phyloP scores from a whole-genome alignment of 2,888 invertebrate genomes.

The Thysanoteuthis rhombus region DNA sequence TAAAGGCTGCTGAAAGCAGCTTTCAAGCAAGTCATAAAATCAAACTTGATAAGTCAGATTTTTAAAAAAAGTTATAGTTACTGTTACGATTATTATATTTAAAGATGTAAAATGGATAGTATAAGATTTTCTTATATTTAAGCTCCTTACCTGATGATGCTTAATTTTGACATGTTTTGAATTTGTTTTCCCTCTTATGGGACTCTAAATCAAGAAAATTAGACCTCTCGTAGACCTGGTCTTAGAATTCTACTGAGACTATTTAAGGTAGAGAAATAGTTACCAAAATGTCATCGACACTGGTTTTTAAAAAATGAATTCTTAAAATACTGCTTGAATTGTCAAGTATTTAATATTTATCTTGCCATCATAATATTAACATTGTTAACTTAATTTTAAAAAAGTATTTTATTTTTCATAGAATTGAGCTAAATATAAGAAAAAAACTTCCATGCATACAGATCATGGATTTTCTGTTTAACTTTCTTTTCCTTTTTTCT shows the following conservation, averaged over 20 bases:
- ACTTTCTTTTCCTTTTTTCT: neutral
- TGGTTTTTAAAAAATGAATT: neutral
- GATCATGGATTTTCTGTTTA: neutral
- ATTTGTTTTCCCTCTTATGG: neutral
- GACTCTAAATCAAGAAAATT: too few species aligned
- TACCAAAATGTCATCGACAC: neutral
- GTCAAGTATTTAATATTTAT: neutral
- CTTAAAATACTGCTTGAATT: neutral
- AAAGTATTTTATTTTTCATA: neutral
- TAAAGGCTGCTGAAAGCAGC: too few species aligned
- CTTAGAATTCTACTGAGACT: neutral
- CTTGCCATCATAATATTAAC: neutral
- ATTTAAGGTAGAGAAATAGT: neutral
- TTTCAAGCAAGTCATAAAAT: too few species aligned
- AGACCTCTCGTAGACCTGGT: too few species aligned
- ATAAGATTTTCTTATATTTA: neutral
- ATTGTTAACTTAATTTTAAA: neutral
- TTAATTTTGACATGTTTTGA: neutral
- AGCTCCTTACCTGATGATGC: neutral
- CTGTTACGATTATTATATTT: neutral
- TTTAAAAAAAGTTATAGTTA: too few species aligned
- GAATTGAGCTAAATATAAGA: neutral
- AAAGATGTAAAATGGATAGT: neutral
- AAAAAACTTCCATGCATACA: neutral
- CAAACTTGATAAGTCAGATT: neutral